Base-by-base conservation (phyloP, 2,113 vertebrate genomes). In the Psettodes erumei region DNA sequence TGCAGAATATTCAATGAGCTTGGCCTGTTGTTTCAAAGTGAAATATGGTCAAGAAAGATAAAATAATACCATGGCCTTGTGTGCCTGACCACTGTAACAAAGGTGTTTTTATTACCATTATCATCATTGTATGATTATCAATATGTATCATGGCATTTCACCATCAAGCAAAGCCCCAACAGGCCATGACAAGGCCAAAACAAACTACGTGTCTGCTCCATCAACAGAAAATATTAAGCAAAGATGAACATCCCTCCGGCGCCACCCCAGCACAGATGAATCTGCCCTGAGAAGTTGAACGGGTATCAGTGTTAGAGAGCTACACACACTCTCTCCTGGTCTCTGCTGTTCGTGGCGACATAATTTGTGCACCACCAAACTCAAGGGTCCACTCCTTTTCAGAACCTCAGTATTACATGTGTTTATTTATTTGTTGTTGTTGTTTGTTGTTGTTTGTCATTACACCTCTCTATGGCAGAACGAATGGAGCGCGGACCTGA, bases 1-100 rank as follows among this genome's bases (percentile, higher is more conserved):
- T 83, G 84, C 81, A 70, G 89, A 92, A 92, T 90, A 84, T 86
- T 84, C 77, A 93, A 91, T 88, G 83, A 86, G 84, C 68, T 81
- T 88, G 85, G 84, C 68, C 75, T 67, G 83, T 68, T 80, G 74
- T 80, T 84, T 86, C 60, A 63, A 68, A 78, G 74, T 91, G 90
- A 93, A 93, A 91, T 83, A 79, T 75, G 79, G 84, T 77, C 71
- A 76, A 85, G 81, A 86, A 86, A 84, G 55, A 59, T 83, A 63
- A 90, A 87, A 86, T 85, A 88, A 86, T 87, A 82, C 84, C 73
- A 54, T 27, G 77, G 67, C 83, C 81, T 83, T 53, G 67, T 47
- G 43, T 48, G 76, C 75, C 63, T 63, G 83, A 81, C 54, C 37
- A 58, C 60, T 53, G 67, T 86, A 88, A 91, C 88, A 91, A 88